These are phyloP conservation scores for Chinchilla lanigera DNA, from an alignment of 2,113 vertebrate genomes.

Conservation along the genomic window DNA sequence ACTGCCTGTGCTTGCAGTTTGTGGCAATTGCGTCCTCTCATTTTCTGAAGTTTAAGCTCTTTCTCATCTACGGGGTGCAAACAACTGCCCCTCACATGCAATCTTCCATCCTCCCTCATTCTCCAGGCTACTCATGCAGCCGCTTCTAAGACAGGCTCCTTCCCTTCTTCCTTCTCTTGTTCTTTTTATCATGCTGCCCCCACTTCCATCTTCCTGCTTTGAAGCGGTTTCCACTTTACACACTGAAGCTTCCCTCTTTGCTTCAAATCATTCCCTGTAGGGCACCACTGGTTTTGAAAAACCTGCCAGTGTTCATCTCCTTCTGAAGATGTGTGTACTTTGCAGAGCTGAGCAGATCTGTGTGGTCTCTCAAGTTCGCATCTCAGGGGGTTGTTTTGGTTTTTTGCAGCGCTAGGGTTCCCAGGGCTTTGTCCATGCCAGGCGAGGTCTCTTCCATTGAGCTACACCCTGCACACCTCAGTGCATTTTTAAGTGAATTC, in stretches of 20 bases:
- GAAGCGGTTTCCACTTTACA: not conserved
- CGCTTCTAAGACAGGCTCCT: not conserved
- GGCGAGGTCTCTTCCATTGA: not conserved
- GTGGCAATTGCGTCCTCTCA: not conserved
- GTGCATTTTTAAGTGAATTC: not conserved
- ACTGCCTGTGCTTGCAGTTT: not conserved
- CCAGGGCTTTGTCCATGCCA: no score
- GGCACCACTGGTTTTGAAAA: not conserved
- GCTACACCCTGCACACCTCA: not conserved
- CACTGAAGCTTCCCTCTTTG: not conserved
- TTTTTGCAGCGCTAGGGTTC: no score
- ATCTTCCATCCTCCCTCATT: not conserved
- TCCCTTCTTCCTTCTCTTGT: not conserved
- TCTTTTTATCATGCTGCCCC: not conserved
- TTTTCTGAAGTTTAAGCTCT: constrained; percentile 34
- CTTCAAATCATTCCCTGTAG: not conserved
- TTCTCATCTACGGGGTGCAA: not conserved
- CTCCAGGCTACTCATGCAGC: not conserved
- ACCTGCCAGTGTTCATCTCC: not conserved
- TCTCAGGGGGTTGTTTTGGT: not conserved
- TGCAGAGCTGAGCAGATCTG: not conserved
- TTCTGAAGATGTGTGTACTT: not conserved
- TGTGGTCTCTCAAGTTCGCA: not conserved
- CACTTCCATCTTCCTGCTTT: not conserved
- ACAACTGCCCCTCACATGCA: not conserved